Conservation (phyloP, 2,797 vertebrate species). For the Sebastes wilsoni region DNA sequence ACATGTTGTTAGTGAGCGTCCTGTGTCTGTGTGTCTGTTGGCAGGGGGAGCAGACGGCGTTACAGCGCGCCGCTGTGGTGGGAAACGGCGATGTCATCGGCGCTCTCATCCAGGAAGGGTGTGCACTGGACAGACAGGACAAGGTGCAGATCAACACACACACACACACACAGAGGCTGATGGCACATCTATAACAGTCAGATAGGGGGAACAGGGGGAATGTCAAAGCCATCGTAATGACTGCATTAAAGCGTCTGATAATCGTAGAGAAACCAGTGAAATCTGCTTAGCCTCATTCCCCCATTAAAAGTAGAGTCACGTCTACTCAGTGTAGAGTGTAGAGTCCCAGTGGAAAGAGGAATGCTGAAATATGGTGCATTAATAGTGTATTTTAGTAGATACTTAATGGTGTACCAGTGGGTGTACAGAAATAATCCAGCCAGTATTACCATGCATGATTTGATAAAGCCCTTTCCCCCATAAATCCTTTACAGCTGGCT, state of each 20-base stretch:
- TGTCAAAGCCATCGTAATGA: constrained; percentile 11
- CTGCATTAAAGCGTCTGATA: constrained; percentile 25
- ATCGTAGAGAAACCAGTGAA: constrained; percentile 19
- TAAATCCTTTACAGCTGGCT: background rate
- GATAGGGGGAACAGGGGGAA: background rate
- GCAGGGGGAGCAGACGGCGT: constrained; percentile 93
- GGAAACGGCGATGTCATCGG: constrained; percentile 90
- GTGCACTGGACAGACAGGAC: constrained; percentile 94
- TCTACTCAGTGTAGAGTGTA: background rate
- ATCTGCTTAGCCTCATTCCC: constrained; percentile 25
- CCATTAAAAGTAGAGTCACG: background rate
- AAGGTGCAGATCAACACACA: constrained; percentile 81
- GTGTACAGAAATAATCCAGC: background rate
- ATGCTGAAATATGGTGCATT: background rate
- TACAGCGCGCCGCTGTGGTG: constrained; percentile 93
- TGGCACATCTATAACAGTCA: too few relatives aligned
- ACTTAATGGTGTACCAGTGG: background rate
- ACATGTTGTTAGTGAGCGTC: background rate
- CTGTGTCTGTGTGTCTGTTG: constrained; percentile 19
- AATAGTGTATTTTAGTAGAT: background rate
- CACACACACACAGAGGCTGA: background rate
- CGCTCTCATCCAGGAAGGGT: constrained; percentile 92
- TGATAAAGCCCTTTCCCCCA: background rate
- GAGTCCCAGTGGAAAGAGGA: background rate
- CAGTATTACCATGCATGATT: background rate